A percentile compares a stretch with the other conserved stretches of the same genome.
These are phyloP conservation scores for Rhodinocichla rosea DNA, from an alignment of 2,113 vertebrate species.

Conservation along the genomic window DNA sequence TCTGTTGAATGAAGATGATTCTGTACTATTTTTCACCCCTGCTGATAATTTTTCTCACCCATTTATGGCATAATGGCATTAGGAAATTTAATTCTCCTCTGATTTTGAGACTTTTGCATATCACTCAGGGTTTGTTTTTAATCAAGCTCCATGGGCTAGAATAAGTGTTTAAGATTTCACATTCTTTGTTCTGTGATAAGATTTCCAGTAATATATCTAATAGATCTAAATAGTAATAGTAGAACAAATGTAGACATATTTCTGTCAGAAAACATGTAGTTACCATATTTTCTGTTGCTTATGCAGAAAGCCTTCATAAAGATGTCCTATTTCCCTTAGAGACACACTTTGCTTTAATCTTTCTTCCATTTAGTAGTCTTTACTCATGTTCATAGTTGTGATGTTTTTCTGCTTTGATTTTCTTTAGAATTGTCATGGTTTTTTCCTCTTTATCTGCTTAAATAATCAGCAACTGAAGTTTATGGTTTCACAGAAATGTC, in stretches of 20 bases:
- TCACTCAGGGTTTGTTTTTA: background rate
- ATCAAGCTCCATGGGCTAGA: background rate
- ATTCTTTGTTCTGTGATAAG: background rate
- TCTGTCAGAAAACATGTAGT: background rate
- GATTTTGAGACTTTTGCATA: background rate
- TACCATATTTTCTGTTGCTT: background rate
- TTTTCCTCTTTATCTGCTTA: background rate
- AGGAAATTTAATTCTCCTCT: background rate
- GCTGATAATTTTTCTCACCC: background rate
- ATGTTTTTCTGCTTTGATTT: background rate
- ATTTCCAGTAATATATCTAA: background rate
- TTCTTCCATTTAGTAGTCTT: background rate
- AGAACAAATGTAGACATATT: background rate
- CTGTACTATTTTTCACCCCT: background rate
- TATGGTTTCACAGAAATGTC: background rate
- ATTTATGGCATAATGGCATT: background rate
- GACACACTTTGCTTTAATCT: background rate
- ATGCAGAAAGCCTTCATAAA: background rate
- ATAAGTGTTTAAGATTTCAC: background rate
- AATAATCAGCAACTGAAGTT: background rate
- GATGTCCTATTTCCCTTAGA: background rate
- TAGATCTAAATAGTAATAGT: background rate
- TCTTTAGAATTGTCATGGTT: background rate
- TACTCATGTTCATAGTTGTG: background rate
- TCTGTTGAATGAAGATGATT: background rate